Percentiles rank a stretch among this genome's conserved stretches.
These are phyloP conservation scores for Sinelater perroti DNA, from an alignment of 2,888 invertebrate species.

Conservation along the genomic window DNA sequence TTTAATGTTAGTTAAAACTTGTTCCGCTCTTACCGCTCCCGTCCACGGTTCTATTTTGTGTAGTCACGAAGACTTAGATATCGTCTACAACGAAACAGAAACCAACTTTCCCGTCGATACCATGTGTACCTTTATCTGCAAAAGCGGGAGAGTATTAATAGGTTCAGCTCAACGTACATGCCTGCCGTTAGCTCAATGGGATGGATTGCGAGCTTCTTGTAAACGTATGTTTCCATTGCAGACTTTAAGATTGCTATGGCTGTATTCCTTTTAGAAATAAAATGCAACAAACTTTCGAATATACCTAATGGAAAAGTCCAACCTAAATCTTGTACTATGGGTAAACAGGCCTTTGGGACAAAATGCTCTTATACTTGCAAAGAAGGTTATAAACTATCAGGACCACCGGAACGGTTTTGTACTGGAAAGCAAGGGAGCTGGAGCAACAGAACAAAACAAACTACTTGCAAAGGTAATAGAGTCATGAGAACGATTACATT, in stretches of 20 bases:
- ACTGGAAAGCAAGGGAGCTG: conserved; percentile 66
- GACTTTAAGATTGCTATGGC: neutral
- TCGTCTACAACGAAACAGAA: conserved; percentile 52
- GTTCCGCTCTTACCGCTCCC: conserved; percentile 65
- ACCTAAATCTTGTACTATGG: conserved; percentile 64
- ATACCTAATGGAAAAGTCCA: conserved; percentile 65
- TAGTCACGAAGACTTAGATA: conserved; percentile 59
- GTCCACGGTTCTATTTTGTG: conserved; percentile 66
- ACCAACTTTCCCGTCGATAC: conserved; percentile 67
- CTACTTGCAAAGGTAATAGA: conserved; percentile 41
- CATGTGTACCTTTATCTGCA: conserved; percentile 71
- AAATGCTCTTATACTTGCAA: conserved; percentile 68
- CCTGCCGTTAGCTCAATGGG: conserved; percentile 74
- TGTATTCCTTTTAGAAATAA: conserved; percentile 49
- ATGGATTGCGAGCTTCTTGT: conserved; percentile 72
- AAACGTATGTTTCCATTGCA: conserved; percentile 63
- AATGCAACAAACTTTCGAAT: conserved; percentile 58
- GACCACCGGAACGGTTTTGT: conserved; percentile 65
- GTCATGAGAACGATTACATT: conserved; percentile 11
- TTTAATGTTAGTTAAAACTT: conserved; percentile 75
- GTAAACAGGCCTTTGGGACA: conserved; percentile 67
- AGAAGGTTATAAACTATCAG: conserved; percentile 67
- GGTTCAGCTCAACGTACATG: conserved; percentile 72
- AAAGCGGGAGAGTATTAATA: conserved; percentile 69
- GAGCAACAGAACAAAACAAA: conserved; percentile 58